Base-by-base conservation (phyloP, 1,140 invertebrate species). In the Diabrotica virgifera region DNA sequence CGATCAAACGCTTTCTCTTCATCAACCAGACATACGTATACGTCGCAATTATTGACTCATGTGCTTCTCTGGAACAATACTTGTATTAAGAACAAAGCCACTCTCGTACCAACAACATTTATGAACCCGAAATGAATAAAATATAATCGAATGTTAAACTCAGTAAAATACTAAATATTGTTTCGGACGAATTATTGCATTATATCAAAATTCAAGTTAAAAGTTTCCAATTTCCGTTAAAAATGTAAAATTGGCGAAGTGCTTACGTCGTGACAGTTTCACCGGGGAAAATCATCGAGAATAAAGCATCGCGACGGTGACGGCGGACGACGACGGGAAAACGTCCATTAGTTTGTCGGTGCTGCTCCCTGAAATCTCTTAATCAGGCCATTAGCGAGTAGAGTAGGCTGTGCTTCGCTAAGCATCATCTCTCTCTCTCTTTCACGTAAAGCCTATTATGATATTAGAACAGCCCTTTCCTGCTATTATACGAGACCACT, bases 351-450 rank as follows among this genome's bases (percentile, higher is more conserved):
- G 70, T 72, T 70, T 64, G 68, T 68, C 64, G 40, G 40, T 46
- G 40, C 50, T 54, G 10, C 55, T 46, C 50, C 50, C 56, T 37
- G 60, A 63, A 74, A 74, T 76, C 74, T 74, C 73, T 73, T 76
- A 76, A 76, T 76, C 74, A 76, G 70, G 63, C 74, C 74, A 76
- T 76, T 76, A 76, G 74, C 66, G 72, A 64, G 68, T 14, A 59
- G 62, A 72, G 68, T 9, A 59, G 62, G 73, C 73, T 75, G 61
- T 70, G 68, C 69, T 68, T 64, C 62, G 63, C 66, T 70, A 73
- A 73, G 72, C 72, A 72, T 63, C 40, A 46, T n/a, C 8, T 46
- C 40, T 46, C 40, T 46, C n/a, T 24, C 40, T 46, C 40, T 67
- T 64, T 64, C 65, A 56, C 53, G 66, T 53, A 76, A 76, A 76